Conservation (phyloP, 2,888 invertebrate species). For the Acronicta leporina region DNA sequence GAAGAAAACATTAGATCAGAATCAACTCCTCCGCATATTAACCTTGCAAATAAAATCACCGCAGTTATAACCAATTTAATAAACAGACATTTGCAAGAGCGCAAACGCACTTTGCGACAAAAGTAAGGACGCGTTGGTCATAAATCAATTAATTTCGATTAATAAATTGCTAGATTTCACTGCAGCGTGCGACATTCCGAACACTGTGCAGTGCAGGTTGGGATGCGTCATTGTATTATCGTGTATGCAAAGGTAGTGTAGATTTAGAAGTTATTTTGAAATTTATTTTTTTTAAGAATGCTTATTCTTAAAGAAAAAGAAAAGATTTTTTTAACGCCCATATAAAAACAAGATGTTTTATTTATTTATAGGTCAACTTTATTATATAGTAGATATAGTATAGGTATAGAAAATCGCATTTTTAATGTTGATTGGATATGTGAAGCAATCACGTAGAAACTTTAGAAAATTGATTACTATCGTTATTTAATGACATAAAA, state of each 20-base stretch:
- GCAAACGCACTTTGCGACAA: conserved; percentile 44
- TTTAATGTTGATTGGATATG: too few relatives aligned
- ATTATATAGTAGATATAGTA: too few relatives aligned
- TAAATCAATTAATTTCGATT: conserved; percentile 88
- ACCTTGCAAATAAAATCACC: conserved; percentile 1
- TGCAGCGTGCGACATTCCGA: conserved; percentile 59
- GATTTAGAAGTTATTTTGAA: not conserved
- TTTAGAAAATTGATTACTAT: too few relatives aligned
- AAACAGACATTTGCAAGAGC: conserved; percentile 22
- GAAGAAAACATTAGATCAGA: not conserved
- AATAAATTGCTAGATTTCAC: conserved; percentile 79
- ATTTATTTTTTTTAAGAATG: too few relatives aligned
- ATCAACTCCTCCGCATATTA: not conserved
- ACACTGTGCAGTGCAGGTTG: conserved; percentile 30
- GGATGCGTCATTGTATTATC: conserved; percentile 19
- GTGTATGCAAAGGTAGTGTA: not conserved
- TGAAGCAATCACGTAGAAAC: too few relatives aligned
- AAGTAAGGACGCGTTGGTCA: conserved; percentile 71
- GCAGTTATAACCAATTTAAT: conserved; percentile 20
- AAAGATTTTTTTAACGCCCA: too few relatives aligned
- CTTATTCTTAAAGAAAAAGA: too few relatives aligned
- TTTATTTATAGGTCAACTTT: too few relatives aligned
- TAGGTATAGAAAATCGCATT: too few relatives aligned
- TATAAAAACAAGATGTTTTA: too few relatives aligned
- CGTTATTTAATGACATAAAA: too few relatives aligned